phyloP scores from a whole-genome alignment of 2,113 vertebrate species.

The Montifringilla adamsi region DNA sequence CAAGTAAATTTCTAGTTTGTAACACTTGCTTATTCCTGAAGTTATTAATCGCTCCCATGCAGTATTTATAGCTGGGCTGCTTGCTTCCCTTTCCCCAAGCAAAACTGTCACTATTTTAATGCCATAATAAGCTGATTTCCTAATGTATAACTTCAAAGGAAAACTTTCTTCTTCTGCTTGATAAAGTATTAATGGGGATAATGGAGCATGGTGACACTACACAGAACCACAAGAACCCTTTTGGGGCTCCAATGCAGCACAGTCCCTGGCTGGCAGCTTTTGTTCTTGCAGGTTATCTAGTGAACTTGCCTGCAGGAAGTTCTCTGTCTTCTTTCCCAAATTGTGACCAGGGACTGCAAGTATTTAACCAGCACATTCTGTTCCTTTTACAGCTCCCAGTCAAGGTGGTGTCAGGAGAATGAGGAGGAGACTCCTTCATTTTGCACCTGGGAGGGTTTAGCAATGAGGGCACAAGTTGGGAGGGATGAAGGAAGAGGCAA shows the following conservation, averaged over 20 bases:
- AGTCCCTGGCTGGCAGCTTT: neutral
- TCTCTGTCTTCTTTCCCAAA: neutral
- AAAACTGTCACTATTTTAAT: conserved; percentile 26
- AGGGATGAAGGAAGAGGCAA: neutral
- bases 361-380: neutral
- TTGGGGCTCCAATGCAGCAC: neutral
- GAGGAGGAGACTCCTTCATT: neutral
- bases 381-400: neutral
- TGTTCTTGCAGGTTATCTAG: neutral
- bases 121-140: conserved; percentile 23
- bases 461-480: rapidly evolving
- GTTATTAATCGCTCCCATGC: neutral
- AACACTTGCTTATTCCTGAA: conserved; percentile 37
- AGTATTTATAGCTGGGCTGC: neutral
- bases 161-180: neutral
- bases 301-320: neutral
- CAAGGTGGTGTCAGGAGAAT: rapidly evolving
- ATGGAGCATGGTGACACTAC: rapidly evolving
- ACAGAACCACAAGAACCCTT: neutral
- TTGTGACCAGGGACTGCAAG: neutral
- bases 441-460: neutral
- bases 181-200: conserved; percentile 28
- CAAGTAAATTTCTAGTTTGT: conserved; percentile 31
- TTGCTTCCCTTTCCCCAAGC: conserved; percentile 20
- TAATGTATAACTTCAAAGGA: conserved; percentile 41